These are phyloP conservation scores for Ranitomeya variabilis DNA, from an alignment of 2,113 vertebrate genomes.

Conservation along the genomic window DNA sequence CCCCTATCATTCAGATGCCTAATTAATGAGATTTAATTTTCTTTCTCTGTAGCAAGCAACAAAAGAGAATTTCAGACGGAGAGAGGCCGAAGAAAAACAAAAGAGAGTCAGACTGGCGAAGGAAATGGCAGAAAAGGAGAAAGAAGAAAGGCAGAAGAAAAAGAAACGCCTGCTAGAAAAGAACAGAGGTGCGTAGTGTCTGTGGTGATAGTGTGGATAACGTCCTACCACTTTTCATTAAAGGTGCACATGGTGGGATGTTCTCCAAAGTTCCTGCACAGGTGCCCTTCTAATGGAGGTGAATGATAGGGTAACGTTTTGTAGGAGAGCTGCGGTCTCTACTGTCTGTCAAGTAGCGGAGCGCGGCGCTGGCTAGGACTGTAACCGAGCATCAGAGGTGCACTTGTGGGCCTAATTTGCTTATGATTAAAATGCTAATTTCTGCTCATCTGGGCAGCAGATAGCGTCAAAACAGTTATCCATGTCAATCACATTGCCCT, in stretches of 20 bases:
- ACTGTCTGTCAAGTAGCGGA: too few species aligned
- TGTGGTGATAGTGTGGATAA: background rate
- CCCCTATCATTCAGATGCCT: constrained; percentile 9
- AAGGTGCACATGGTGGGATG: background rate
- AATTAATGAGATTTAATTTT: constrained; percentile 46
- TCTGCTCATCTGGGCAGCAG: too few species aligned
- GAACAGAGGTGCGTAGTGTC: constrained; percentile 81
- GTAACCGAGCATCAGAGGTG: too few species aligned
- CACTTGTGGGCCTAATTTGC: too few species aligned
- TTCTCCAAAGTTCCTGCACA: background rate
- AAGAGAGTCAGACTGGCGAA: constrained; percentile 84
- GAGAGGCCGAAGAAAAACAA: constrained; percentile 91
- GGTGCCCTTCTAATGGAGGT: too few species aligned
- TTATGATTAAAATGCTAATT: too few species aligned
- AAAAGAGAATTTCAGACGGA: constrained; percentile 85
- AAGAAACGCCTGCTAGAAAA: constrained; percentile 89
- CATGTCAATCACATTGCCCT: too few species aligned
- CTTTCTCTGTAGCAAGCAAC: constrained; percentile 82
- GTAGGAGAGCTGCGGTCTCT: too few species aligned
- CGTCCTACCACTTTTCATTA: background rate
- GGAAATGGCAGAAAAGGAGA: constrained; percentile 92
- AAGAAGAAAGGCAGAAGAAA: constrained; percentile 88
- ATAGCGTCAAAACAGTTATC: too few species aligned
- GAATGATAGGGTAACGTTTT: too few species aligned
- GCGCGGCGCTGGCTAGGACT: too few species aligned